Percentiles rank a stretch among this genome's conserved stretches.
These are phyloP conservation scores for Amphilophus citrinellus DNA, from an alignment of 2,113 vertebrate genomes.

Conservation along the genomic window DNA sequence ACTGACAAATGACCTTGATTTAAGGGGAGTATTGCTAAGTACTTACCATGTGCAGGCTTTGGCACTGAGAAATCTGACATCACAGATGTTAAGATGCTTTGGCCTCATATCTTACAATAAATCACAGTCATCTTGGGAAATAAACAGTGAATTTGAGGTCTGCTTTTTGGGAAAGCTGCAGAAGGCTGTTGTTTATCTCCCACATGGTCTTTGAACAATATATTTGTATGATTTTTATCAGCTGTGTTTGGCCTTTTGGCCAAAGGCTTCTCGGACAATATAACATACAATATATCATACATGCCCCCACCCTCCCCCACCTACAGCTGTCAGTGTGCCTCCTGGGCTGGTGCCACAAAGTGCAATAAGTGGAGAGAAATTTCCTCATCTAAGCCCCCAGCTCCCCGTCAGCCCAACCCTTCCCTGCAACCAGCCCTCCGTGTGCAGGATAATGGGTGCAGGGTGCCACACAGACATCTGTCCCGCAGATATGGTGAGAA, in stretches of 20 bases:
- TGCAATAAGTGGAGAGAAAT: slow-evolving; percentile 64
- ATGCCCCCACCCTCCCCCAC: background rate
- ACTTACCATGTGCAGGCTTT: slow-evolving; percentile 14
- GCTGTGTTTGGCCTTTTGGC: slow-evolving; percentile 47
- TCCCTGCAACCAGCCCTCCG: slow-evolving; percentile 29
- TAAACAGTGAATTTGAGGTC: slow-evolving; percentile 37
- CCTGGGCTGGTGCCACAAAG: slow-evolving; percentile 51
- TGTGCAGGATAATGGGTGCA: slow-evolving; percentile 48
- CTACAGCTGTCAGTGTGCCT: slow-evolving; percentile 46
- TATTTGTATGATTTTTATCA: slow-evolving; percentile 46
- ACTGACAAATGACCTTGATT: slow-evolving; percentile 47
- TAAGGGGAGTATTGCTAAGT: slow-evolving; percentile 15
- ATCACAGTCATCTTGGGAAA: slow-evolving; percentile 49
- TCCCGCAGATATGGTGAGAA: slow-evolving; percentile 56
- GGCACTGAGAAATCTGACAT: slow-evolving; percentile 28
- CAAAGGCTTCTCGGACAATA: slow-evolving; percentile 37
- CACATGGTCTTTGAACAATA: slow-evolving; percentile 41
- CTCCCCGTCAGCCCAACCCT: background rate
- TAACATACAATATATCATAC: background rate
- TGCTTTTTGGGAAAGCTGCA: slow-evolving; percentile 10
- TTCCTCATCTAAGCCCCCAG: slow-evolving; percentile 37
- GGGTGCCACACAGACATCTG: slow-evolving; percentile 67
- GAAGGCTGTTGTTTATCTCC: slow-evolving; percentile 29
- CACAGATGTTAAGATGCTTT: slow-evolving; percentile 42
- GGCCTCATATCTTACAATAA: slow-evolving; percentile 34